A percentile compares a stretch with the other conserved stretches of the same genome.
These are phyloP conservation scores for Aricia artaxerxes DNA, from an alignment of 2,888 invertebrate genomes.

Conservation along the genomic window DNA sequence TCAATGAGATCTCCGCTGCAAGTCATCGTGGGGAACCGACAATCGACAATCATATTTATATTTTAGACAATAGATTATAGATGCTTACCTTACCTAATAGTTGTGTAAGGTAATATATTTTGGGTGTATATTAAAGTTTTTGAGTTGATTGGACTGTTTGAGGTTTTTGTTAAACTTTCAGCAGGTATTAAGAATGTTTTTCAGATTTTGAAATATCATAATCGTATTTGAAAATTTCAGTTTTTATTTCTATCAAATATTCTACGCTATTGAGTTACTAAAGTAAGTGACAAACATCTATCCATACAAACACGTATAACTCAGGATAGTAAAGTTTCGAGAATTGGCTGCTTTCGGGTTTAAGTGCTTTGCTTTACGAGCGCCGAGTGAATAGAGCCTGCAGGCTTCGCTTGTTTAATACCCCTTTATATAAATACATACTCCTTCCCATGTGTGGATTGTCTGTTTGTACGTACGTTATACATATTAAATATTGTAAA, in stretches of 20 bases:
- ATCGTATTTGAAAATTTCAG: too few relatives aligned
- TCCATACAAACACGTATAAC: not conserved
- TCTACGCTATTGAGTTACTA: not conserved
- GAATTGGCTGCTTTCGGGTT: conserved; percentile 20
- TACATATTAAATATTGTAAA: not conserved
- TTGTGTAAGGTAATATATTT: not conserved
- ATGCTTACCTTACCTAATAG: not conserved
- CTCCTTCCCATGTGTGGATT: not conserved
- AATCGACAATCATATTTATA: conserved; percentile 51
- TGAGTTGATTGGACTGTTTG: not conserved
- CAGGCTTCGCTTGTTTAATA: conserved; percentile 9
- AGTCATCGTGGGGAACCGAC: conserved; percentile 76
- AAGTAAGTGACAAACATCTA: conserved; percentile 5
- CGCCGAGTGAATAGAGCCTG: conserved; percentile 1
- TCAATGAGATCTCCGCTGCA: conserved; percentile 77
- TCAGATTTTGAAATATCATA: not conserved
- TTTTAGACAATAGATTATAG: conserved; percentile 1
- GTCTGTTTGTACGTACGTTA: not conserved
- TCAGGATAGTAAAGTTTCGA: conserved; percentile 23
- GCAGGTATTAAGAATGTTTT: not conserved
- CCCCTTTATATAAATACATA: conserved; percentile 5
- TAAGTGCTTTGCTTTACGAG: conserved; percentile 6
- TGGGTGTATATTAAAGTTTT: not conserved
- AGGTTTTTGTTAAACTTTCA: not conserved
- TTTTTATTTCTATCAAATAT: not conserved